Evolutionary conservation across 2,888 invertebrate species (phyloP), one percentile per base, ranked within the genome.

Genomic region (Athripsodes cinereus): DNA sequence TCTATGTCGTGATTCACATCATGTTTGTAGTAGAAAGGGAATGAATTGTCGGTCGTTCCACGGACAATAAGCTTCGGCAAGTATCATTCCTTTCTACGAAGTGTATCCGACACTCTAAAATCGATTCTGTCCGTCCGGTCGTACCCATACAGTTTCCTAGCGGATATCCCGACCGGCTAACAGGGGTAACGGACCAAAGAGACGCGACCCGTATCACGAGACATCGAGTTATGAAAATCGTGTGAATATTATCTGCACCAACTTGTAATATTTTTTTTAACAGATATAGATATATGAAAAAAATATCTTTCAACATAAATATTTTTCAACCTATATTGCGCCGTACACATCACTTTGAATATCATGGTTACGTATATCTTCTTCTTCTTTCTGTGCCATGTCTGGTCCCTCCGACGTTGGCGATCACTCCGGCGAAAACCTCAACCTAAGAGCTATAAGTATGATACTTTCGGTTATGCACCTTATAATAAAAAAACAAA

Each of bases 121-220:
- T 50, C 50, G 21, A 50, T 50, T 50, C 26, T 5, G 20, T n/a
- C n/a, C 50, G 22, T 50, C 50, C 50, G 50, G 50, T 50, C 26
- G 3, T 50, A 6, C 22, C 50, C 50, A 26, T 26, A 50, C 26
- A 50, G 50, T 50, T 50, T 50, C 50, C 50, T 50, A 26, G 26
- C 50, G 50, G 50, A 50, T 50, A 6, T 50, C 50, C 50, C 50
- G 26, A 18, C 50, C 50, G 18, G 8, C 26, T 13, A 11, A 3
- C 40, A 40, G 40, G 16, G 16, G 40, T 40, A n/a, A n/a, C 16
- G 16, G 13, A 40, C 2, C 13, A 13, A 40, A 13, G 40, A 40
- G 40, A 13, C 40, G 40, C 13, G 16, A 40, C 3, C 5, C 40
- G n/a, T n/a, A n/a, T n/a, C n/a, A n/a, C n/a, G n/a, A n/a, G n/a